phyloP scores from a whole-genome alignment of 2,888 invertebrate genomes.

The Lissonota sp. region DNA sequence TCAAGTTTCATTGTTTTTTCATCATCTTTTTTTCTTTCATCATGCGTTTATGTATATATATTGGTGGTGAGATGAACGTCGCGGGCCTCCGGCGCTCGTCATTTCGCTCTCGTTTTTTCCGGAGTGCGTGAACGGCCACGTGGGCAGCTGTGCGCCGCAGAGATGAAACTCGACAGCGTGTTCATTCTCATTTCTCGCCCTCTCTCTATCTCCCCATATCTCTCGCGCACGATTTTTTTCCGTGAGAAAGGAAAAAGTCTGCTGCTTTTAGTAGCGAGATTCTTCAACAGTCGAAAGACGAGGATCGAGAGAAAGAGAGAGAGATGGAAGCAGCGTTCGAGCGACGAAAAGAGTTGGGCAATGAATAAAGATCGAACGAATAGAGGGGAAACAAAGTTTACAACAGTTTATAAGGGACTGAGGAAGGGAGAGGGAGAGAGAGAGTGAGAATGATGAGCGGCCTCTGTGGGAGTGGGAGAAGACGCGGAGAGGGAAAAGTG shows the following conservation, averaged over 20 bases:
- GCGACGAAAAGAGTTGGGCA: slow-evolving; percentile 3
- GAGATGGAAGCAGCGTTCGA: background rate
- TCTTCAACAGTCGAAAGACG: slow-evolving; percentile 26
- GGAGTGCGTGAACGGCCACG: slow-evolving; percentile 53
- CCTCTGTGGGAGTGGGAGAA: background rate
- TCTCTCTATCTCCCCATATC: background rate
- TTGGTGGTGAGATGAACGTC: too few relatives aligned
- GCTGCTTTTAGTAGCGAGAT: slow-evolving; percentile 27
- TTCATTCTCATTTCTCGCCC: background rate
- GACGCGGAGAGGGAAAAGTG: slow-evolving; percentile 33
- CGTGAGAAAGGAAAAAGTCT: slow-evolving; percentile 56
- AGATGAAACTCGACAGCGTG: background rate
- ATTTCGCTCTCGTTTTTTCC: slow-evolving; percentile 10
- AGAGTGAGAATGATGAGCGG: slow-evolving; percentile 1
- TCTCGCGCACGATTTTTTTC: slow-evolving; percentile 29
- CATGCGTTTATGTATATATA: background rate
- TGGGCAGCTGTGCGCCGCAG: slow-evolving; percentile 46
- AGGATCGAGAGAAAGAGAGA: background rate
- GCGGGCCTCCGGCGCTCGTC: background rate
- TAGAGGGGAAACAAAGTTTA: slow-evolving; percentile 6
- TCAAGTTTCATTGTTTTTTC: background rate
- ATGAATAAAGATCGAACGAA: slow-evolving; percentile 26
- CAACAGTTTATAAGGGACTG: too few relatives aligned
- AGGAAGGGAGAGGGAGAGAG: slow-evolving; percentile 4
- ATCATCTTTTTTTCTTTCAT: slow-evolving; percentile 4